A percentile compares a stretch with the other conserved stretches of the same genome.
Evolutionary conservation across 2,888 invertebrate species (phyloP).

Genomic region (Cyrtodaria siliqua): DNA sequence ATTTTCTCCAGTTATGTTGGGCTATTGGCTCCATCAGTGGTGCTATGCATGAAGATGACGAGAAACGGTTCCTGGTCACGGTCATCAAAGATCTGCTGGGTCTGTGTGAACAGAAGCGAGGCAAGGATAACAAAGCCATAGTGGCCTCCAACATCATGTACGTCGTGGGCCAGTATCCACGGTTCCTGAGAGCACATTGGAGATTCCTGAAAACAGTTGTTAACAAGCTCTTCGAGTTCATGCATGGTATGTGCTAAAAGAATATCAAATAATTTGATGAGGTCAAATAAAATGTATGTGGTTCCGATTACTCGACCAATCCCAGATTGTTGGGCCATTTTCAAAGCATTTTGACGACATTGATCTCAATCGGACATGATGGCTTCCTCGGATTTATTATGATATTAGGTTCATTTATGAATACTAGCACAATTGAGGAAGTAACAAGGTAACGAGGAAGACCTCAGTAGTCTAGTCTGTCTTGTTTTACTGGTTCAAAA

Average conservation of each 20-base stretch:
- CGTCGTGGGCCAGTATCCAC: conserved; percentile 99
- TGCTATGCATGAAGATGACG: conserved; percentile 99
- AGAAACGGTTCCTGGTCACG: conserved; percentile 98
- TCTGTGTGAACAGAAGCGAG: conserved; percentile 97
- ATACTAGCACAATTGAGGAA: too few relatives aligned
- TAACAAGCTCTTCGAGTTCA: conserved; percentile 99
- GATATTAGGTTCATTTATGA: too few relatives aligned
- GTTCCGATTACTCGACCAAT: too few relatives aligned
- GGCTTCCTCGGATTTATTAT: too few relatives aligned
- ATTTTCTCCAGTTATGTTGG: conserved; percentile 94
- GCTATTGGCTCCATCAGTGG: conserved; percentile 99
- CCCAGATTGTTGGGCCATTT: too few relatives aligned
- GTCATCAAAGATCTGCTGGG: conserved; percentile 98
- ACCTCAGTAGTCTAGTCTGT: too few relatives aligned
- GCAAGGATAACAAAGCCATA: conserved; percentile 99
- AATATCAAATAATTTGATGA: too few relatives aligned
- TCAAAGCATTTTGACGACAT: too few relatives aligned
- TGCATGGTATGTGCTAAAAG: conserved; percentile 91
- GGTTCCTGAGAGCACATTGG: conserved; percentile 99
- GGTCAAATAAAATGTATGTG: too few relatives aligned
- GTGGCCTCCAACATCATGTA: conserved; percentile 99
- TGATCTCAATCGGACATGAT: too few relatives aligned
- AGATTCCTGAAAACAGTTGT: conserved; percentile 99
- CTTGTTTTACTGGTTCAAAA: too few relatives aligned
- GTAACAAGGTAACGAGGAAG: too few relatives aligned